phyloP scores from a whole-genome alignment of 2,797 vertebrate species.

The Phrynocephalus vlangalii region DNA sequence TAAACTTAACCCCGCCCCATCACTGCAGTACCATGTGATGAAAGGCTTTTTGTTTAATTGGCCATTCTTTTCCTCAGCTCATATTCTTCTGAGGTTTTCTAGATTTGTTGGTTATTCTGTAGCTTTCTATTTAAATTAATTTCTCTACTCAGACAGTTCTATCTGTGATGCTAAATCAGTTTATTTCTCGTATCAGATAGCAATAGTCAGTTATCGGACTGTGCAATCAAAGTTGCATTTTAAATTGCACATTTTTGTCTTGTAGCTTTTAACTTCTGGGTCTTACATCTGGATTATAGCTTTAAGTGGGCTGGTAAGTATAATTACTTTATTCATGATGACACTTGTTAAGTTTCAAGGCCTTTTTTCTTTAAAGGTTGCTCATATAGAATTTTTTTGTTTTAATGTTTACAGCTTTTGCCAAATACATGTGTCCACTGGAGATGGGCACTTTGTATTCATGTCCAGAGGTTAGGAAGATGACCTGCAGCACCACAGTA shows the following conservation, averaged over 20 bases:
- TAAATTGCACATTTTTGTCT: conserved; percentile 63
- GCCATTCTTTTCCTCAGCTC: background rate
- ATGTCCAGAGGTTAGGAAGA: too few relatives aligned
- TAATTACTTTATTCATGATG: conserved; percentile 29
- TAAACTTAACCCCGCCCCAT: background rate
- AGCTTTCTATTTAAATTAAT: conserved; percentile 24
- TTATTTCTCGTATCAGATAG: background rate
- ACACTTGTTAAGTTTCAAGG: conserved; percentile 22
- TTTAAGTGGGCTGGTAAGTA: conserved; percentile 94
- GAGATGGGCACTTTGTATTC: background rate
- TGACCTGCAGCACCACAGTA: too few relatives aligned
- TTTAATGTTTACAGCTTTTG: background rate
- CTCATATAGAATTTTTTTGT: background rate
- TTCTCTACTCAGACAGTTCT: conserved; percentile 27
- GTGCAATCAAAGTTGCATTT: conserved; percentile 40
- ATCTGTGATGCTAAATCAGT: background rate
- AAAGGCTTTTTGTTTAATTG: conserved; percentile 35
- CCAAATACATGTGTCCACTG: background rate
- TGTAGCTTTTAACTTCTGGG: conserved; percentile 93
- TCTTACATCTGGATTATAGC: conserved; percentile 94
- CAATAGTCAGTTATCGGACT: background rate
- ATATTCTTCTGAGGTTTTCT: background rate
- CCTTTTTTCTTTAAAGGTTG: background rate
- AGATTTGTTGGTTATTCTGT: conserved; percentile 43
- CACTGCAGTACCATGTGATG: conserved; percentile 31